phyloP scores from a whole-genome alignment of 2,113 vertebrate species.

The Dinomys branickii region DNA sequence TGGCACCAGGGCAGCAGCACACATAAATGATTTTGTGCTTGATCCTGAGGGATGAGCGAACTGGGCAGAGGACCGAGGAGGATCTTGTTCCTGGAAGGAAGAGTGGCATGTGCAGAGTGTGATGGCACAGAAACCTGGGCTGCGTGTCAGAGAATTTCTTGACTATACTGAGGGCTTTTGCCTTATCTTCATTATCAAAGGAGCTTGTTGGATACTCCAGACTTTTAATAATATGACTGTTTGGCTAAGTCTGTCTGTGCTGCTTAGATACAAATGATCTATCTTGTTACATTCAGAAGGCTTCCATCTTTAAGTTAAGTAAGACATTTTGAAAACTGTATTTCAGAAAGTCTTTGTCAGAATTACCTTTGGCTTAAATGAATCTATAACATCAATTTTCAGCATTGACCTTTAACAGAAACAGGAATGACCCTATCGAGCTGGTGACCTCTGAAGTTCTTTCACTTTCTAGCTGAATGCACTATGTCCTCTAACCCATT shows the following conservation, averaged over 20 bases:
- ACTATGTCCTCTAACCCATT: slow-evolving; percentile 1
- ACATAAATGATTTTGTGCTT: background rate
- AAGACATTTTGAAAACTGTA: slow-evolving; percentile 53
- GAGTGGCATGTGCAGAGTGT: background rate
- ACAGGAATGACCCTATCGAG: background rate
- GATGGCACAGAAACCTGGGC: background rate
- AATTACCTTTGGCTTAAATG: slow-evolving; percentile 30
- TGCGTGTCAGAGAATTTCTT: background rate
- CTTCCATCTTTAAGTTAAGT: slow-evolving; percentile 49
- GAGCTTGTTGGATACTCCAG: background rate
- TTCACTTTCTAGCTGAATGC: slow-evolving; percentile 47
- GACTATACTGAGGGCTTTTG: background rate
- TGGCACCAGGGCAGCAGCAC: background rate
- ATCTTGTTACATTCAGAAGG: background rate
- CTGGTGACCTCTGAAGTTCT: background rate
- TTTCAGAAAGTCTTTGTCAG: slow-evolving; percentile 25
- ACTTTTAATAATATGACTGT: slow-evolving; percentile 49
- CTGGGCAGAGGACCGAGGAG: background rate
- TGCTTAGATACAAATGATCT: slow-evolving; percentile 45
- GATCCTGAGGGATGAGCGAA: background rate
- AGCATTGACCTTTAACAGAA: slow-evolving; percentile 26
- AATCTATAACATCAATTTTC: background rate
- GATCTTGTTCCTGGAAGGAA: background rate
- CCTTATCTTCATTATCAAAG: background rate
- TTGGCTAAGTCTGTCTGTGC: slow-evolving; percentile 46